Base-by-base conservation (phyloP, 2,888 invertebrate species). In the Trichopria drosophilae region DNA sequence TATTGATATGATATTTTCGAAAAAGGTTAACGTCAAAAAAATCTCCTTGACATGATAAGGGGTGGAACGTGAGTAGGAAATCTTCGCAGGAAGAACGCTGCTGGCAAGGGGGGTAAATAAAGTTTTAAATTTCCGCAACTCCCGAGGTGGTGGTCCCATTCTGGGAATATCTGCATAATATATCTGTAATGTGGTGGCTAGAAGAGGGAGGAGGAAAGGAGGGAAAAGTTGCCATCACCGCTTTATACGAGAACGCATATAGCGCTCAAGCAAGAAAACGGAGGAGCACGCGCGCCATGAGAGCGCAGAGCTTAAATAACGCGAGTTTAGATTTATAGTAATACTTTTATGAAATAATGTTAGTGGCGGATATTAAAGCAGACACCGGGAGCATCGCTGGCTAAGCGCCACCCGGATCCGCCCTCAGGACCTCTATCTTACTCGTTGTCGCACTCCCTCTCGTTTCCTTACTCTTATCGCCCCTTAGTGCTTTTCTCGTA, bases 301-400 rank as follows among this genome's bases (percentile, higher is more conserved):
- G n/a, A 62, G 61, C 65, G 64, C 60, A 58, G 62, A 58, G 66
- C 67, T 69, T 71, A 73, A 73, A 74, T 74, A 74, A 74, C 72
- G 72, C 66, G 73, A 72, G 68, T 73, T 74, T 67, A 66, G 65
- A 74, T 74, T 74, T 74, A 74, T 74, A 71, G 74, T 73, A 70
- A 75, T 74, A 74, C 74, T 75, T 75, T 75, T 74, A 74, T 75
- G 74, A 75, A 74, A 73, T 75, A 75, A 75, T 71, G 74, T 73
- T 74, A 74, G 74, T 71, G 72, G 73, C 71, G 74, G 73, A 74
- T 74, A 74, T 74, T 74, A 74, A 73, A 68, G 69, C 72, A 71
- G 74, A 74, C 74, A 73, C 67, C 65, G 68, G 63, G 65, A 67
- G 60, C 62, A 59, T 57, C 59, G 62, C 65, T 68, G 67, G 68